phyloP scores from a whole-genome alignment of 2,888 invertebrate species.

The Phyto melanocephala region DNA sequence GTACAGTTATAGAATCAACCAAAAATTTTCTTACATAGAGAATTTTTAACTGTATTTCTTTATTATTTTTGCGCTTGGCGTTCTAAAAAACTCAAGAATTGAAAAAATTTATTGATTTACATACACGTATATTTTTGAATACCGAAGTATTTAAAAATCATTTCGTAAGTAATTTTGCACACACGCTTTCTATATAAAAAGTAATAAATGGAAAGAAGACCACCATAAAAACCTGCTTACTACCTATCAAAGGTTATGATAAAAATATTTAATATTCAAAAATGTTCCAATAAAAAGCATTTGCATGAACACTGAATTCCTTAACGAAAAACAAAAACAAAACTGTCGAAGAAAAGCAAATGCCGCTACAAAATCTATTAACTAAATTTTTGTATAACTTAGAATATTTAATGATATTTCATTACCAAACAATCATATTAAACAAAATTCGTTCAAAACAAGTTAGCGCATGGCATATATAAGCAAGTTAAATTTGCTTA shows the following conservation, averaged over 20 bases:
- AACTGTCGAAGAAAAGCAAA: constrained; percentile 1
- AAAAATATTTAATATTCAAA: constrained; percentile 24
- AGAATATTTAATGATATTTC: constrained; percentile 20
- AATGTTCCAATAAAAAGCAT: constrained; percentile 27
- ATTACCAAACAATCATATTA: background rate
- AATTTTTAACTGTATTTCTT: no score
- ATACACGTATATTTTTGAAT: no score
- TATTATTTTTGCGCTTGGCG: background rate
- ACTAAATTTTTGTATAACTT: background rate
- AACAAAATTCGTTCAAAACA: background rate
- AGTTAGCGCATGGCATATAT: constrained; percentile 19
- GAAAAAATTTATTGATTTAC: background rate
- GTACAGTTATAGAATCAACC: no score
- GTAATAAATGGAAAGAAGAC: background rate
- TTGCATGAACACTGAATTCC: constrained; percentile 41
- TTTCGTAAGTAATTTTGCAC: constrained; percentile 9
- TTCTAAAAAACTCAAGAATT: no score
- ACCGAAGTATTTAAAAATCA: no score
- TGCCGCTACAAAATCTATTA: background rate
- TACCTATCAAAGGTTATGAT: background rate
- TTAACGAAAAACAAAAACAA: background rate
- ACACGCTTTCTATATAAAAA: constrained; percentile 5
- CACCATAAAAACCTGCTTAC: constrained; percentile 12
- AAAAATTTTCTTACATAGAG: background rate
- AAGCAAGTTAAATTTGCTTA: background rate